phyloP scores from a whole-genome alignment of 37 sponge, comb jelly and placozoan genomes.

The Chondrosia reniformis region DNA sequence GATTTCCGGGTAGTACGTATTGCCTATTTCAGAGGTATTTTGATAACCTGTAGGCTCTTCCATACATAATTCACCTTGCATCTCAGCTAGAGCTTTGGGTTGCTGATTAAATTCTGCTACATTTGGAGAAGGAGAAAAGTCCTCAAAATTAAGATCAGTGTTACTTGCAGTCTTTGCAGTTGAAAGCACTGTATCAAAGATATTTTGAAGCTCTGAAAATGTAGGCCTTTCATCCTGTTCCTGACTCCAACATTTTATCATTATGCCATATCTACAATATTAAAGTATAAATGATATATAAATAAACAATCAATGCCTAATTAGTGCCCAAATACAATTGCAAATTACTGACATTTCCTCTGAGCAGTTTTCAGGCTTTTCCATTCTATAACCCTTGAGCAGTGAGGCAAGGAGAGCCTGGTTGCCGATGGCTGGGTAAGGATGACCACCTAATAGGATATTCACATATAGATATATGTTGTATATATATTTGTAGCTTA shows the following conservation, averaged over 20 bases:
- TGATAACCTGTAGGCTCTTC: background rate
- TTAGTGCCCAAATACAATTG: too few relatives aligned
- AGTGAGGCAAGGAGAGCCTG: conserved; percentile 32
- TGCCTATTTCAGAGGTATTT: background rate
- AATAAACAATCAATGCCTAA: too few relatives aligned
- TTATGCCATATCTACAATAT: conserved; percentile 16
- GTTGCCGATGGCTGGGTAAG: conserved; percentile 42
- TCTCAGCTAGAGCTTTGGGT: background rate
- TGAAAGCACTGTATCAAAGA: background rate
- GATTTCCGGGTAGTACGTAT: background rate
- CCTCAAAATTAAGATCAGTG: conserved; percentile 18
- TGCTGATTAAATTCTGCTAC: background rate
- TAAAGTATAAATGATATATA: too few relatives aligned
- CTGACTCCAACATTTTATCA: background rate
- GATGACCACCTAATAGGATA: conserved; percentile 43
- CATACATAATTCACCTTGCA: background rate
- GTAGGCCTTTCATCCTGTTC: background rate
- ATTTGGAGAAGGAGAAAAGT: background rate
- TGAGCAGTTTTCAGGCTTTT: conserved; percentile 24
- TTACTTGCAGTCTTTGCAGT: background rate
- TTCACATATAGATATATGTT: too few relatives aligned
- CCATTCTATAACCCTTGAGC: conserved; percentile 10
- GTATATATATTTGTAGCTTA: too few relatives aligned
- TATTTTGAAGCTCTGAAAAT: background rate
- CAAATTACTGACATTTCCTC: background rate